These are phyloP conservation scores for Latrodectus elegans DNA, from an alignment of 2,888 invertebrate genomes.

Conservation along the genomic window DNA sequence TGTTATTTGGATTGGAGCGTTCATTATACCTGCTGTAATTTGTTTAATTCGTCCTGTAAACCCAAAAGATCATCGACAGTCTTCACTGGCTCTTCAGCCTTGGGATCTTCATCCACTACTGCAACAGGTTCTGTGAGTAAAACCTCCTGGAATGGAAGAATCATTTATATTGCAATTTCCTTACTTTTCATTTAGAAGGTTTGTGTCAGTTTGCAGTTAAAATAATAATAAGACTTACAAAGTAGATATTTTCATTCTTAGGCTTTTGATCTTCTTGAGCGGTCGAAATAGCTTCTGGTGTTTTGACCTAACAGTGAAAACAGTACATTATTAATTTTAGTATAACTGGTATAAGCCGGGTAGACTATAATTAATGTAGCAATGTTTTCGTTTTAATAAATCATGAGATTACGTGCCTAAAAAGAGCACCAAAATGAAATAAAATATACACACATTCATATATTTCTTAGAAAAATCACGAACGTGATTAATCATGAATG, in stretches of 20 bases:
- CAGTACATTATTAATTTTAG: no score
- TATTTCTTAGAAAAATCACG: no score
- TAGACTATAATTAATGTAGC: no score
- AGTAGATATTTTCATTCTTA: conserved; percentile 55
- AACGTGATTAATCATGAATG: no score
- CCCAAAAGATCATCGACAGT: conserved; percentile 67
- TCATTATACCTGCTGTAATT: conserved; percentile 61
- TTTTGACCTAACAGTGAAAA: conserved; percentile 3
- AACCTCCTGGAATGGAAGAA: conserved; percentile 43
- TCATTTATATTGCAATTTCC: not conserved
- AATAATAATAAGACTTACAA: conserved; percentile 36
- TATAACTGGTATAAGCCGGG: no score
- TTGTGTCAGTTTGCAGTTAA: not conserved
- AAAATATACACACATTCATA: no score
- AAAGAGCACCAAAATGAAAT: no score
- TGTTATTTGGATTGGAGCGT: no score
- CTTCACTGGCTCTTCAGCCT: conserved; percentile 19
- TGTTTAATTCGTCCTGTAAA: conserved; percentile 60
- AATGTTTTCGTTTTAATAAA: no score
- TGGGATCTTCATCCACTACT: conserved; percentile 15
- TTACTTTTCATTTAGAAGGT: not conserved
- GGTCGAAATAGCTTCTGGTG: conserved; percentile 1
- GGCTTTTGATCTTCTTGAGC: conserved; percentile 34
- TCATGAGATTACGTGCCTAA: no score
- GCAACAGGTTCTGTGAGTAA: conserved; percentile 50